Conservation (phyloP, 2,113 vertebrate species). For the Prunella fulvescens region DNA sequence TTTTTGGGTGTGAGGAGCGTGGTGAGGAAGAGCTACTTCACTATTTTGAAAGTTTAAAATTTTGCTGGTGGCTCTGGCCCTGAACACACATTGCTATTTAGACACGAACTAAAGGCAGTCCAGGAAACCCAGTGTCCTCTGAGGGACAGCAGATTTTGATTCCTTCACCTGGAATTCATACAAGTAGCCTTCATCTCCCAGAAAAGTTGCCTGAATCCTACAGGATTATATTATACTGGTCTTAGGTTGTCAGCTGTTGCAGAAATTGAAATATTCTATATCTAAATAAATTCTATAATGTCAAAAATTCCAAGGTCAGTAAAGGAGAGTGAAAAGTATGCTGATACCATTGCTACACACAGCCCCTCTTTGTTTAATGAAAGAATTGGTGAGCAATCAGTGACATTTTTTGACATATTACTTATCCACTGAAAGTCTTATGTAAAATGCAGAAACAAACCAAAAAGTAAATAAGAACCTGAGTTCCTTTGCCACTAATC, state of each 20-base stretch:
- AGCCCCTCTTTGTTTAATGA: background rate
- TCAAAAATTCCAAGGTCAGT: background rate
- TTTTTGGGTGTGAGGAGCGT: rapidly evolving
- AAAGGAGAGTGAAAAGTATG: background rate
- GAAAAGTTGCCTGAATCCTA: background rate
- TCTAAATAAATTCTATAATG: background rate
- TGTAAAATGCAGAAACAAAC: background rate
- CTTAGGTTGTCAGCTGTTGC: background rate
- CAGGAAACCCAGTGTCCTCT: background rate
- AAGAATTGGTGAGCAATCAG: background rate
- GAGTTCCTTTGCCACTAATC: background rate
- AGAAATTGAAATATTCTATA: background rate
- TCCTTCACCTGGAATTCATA: background rate
- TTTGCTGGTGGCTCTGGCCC: background rate
- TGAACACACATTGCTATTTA: background rate
- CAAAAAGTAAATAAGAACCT: background rate
- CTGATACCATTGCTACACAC: background rate
- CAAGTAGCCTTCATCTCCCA: background rate
- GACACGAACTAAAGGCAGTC: background rate
- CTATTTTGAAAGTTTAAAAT: background rate
- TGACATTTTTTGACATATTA: background rate
- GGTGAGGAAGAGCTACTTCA: background rate
- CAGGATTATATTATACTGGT: background rate
- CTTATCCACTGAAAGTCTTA: background rate
- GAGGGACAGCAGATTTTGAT: background rate